These are phyloP conservation scores for Eriocheir sinensis DNA, from an alignment of 1,140 invertebrate species.

Conservation along the genomic window DNA sequence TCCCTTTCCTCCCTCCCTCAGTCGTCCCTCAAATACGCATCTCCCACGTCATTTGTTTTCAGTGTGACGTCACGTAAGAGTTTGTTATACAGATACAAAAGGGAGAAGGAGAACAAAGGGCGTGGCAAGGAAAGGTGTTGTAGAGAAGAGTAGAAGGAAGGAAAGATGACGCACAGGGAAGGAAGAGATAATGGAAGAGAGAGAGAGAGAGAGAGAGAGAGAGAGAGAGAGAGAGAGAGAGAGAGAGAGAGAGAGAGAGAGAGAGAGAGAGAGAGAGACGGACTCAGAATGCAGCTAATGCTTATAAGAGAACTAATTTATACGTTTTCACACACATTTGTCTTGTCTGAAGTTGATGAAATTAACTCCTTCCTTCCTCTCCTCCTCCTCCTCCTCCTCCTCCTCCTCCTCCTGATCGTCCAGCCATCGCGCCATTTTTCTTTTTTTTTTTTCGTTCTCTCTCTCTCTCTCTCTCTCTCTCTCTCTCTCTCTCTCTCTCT, in stretches of 20 bases:
- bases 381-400: background rate
- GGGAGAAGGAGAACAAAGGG: too few relatives aligned
- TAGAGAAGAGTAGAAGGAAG: background rate
- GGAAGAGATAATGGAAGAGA: background rate
- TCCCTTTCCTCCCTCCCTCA: too few relatives aligned
- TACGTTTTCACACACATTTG: background rate
- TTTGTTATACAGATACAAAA: too few relatives aligned
- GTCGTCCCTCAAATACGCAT: too few relatives aligned
- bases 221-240: conserved; percentile 17
- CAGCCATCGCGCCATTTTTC: background rate
- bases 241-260: conserved; percentile 22
- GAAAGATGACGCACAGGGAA: too few relatives aligned
- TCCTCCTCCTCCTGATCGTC: background rate
- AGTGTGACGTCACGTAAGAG: too few relatives aligned
- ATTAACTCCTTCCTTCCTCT: background rate
- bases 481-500: too few relatives aligned
- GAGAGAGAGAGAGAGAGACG: conserved; percentile 12
- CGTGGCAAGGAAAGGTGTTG: too few relatives aligned
- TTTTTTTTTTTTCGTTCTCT: background rate
- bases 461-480: too few relatives aligned
- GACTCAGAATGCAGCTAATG: background rate
- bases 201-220: background rate
- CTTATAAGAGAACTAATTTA: conserved; percentile 26
- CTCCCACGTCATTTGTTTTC: too few relatives aligned
- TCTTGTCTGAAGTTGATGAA: conserved; percentile 6